Evolutionary conservation across 53 echinoderm and acorn worm genomes (phyloP).

Genomic region (Paracentrotus lividus): DNA sequence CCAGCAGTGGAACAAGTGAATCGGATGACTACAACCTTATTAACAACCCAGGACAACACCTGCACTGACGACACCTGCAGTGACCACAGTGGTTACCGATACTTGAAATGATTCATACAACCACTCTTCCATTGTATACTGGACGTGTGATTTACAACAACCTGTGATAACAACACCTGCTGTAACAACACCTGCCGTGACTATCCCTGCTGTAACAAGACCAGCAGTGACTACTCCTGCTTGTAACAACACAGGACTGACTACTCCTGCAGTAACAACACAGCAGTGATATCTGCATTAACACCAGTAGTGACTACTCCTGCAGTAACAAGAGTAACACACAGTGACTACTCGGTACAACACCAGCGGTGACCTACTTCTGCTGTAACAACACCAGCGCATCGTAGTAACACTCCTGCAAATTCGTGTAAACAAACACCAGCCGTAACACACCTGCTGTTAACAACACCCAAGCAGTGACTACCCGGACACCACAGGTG

Average conservation of each 20-base stretch:
- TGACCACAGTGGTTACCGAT: too few relatives aligned
- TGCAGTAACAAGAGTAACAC: not conserved
- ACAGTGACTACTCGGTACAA: constrained; percentile 41
- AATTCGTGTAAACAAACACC: constrained; percentile 36
- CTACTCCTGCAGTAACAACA: constrained; percentile 3
- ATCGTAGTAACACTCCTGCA: not conserved
- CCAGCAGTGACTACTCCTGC: constrained; percentile 38
- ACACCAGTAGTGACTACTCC: constrained; percentile 58
- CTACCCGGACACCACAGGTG: constrained; percentile 22
- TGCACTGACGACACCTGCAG: constrained; percentile 45
- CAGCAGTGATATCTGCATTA: constrained; percentile 13
- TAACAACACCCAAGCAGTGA: constrained; percentile 34
- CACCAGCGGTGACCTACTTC: not conserved
- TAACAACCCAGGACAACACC: constrained; percentile 49
- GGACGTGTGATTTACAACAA: too few relatives aligned
- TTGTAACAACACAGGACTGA: constrained; percentile 36
- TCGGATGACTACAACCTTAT: too few relatives aligned
- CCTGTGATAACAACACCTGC: not conserved
- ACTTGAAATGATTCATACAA: too few relatives aligned
- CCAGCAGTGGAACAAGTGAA: too few relatives aligned
- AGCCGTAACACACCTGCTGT: constrained; percentile 40
- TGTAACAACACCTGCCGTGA: constrained; percentile 1
- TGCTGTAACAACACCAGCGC: not conserved
- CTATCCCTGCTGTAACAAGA: constrained; percentile 57
- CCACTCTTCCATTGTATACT: too few relatives aligned